A percentile compares a stretch with the other conserved stretches of the same genome.
Evolutionary conservation across 2,888 invertebrate genomes (phyloP).

Genomic region (Leuctra nigra): DNA sequence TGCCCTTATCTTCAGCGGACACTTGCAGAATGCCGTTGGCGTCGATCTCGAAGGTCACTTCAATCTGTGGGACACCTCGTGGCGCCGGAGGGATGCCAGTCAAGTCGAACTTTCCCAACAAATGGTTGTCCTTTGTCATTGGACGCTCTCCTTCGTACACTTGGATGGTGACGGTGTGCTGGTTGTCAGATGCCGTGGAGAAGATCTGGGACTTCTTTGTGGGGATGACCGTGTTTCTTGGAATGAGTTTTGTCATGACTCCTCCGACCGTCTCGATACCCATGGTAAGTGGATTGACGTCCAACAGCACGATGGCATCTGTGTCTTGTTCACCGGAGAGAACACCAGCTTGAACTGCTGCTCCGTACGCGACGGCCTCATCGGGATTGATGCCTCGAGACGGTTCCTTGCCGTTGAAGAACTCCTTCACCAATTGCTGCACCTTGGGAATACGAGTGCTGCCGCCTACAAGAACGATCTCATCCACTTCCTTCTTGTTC

Average conservation of each 20-base stretch:
- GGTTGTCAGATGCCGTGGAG: constrained; percentile 98
- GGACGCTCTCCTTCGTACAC: constrained; percentile 97
- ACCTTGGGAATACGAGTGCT: constrained; percentile 99
- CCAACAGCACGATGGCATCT: constrained; percentile 91
- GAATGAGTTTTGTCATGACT: constrained; percentile 98
- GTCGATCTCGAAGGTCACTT: constrained; percentile 91
- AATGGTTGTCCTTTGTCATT: constrained; percentile 99
- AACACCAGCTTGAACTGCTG: constrained; percentile 95
- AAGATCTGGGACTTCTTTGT: constrained; percentile 99
- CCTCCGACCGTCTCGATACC: constrained; percentile 99
- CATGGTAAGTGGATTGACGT: constrained; percentile 97
- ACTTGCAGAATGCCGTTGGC: constrained; percentile 93
- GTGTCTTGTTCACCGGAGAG: constrained; percentile 96
- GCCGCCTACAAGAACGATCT: constrained; percentile 98
- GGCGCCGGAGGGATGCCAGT: constrained; percentile 96
- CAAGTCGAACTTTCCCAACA: constrained; percentile 96
- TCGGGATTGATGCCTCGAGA: constrained; percentile 98
- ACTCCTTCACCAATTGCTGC: constrained; percentile 87
- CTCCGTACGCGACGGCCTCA: constrained; percentile 98
- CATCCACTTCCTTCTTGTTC: constrained; percentile 96
- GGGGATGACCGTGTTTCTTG: constrained; percentile 96
- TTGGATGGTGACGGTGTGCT: constrained; percentile 97
- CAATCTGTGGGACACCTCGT: constrained; percentile 88
- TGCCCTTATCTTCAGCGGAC: constrained; percentile 98
- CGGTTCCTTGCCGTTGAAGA: constrained; percentile 97